Conservation (phyloP, 2,888 invertebrate species). For the Andrena fulva region DNA sequence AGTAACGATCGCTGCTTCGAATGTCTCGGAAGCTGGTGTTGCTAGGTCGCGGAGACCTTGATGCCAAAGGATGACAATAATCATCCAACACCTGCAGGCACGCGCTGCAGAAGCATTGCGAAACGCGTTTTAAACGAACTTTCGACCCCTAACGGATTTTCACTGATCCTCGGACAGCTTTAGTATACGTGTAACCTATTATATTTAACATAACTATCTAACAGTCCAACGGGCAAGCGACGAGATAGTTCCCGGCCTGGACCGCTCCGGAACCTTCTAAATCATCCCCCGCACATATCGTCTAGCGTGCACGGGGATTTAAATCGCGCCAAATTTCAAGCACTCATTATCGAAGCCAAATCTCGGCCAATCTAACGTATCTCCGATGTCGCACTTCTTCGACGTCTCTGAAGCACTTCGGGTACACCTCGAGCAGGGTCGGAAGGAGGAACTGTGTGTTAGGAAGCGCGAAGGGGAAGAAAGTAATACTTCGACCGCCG, state of each 20-base stretch:
- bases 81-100: constrained; percentile 73
- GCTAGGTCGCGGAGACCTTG: not conserved
- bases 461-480: not conserved
- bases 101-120: not conserved
- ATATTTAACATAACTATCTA: not conserved
- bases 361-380: not conserved
- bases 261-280: not conserved
- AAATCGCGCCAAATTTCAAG: not conserved
- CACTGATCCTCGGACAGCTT: not conserved
- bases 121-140: not conserved
- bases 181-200: not conserved
- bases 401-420: not conserved
- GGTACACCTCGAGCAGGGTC: not conserved
- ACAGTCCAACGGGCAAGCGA: not conserved
- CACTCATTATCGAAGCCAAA: not conserved
- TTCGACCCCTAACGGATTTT: not conserved
- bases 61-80: constrained; percentile 71
- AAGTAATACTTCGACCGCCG: constrained; percentile 18
- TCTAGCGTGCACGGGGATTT: constrained; percentile 5
- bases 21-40: constrained; percentile 12
- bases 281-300: not conserved
- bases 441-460: not conserved
- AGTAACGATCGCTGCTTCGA: constrained; percentile 14
- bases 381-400: constrained; percentile 1
- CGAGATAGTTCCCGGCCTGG: not conserved